A percentile compares a stretch with the other conserved stretches of the same genome.
These are phyloP conservation scores for Oceanites oceanicus DNA, from an alignment of 2,113 vertebrate genomes.

Conservation along the genomic window DNA sequence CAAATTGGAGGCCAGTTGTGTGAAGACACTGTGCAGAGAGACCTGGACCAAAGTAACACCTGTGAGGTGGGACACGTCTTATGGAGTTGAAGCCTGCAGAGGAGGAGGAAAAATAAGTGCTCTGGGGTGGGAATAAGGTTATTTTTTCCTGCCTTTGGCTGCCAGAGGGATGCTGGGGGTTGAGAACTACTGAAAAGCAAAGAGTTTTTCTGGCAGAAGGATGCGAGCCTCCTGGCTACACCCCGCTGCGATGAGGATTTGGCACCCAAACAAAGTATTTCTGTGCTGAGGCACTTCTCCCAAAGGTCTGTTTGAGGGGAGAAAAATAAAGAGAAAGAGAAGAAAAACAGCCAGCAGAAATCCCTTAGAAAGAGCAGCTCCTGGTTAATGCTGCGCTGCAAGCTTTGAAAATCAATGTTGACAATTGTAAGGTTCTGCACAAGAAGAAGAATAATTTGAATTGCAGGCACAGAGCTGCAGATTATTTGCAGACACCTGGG, in stretches of 20 bases:
- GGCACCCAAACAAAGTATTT: slow-evolving; percentile 38
- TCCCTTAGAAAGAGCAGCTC: neutral
- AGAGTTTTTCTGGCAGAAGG: slow-evolving; percentile 5
- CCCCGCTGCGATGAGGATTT: neutral
- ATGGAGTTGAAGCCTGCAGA: neutral
- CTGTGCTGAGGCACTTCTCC: neutral
- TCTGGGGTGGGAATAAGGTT: neutral
- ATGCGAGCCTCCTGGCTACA: neutral
- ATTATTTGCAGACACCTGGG: neutral
- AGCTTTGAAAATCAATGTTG: neutral
- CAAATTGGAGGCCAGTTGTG: neutral
- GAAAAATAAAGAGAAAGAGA: neutral
- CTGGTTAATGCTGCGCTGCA: neutral
- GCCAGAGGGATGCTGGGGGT: neutral
- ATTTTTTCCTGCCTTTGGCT: neutral
- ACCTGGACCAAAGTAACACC: neutral
- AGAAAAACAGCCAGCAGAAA: slow-evolving; percentile 10
- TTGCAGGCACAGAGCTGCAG: neutral
- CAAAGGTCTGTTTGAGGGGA: neutral
- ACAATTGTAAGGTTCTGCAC: neutral
- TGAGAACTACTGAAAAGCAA: slow-evolving; percentile 2
- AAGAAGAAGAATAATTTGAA: neutral
- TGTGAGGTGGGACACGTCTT: neutral
- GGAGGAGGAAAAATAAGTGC: neutral
- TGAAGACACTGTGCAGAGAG: neutral